A percentile compares a stretch with the other conserved stretches of the same genome.
Evolutionary conservation across 2,888 invertebrate genomes (phyloP).

Genomic region (Synergus laeviventris): DNA sequence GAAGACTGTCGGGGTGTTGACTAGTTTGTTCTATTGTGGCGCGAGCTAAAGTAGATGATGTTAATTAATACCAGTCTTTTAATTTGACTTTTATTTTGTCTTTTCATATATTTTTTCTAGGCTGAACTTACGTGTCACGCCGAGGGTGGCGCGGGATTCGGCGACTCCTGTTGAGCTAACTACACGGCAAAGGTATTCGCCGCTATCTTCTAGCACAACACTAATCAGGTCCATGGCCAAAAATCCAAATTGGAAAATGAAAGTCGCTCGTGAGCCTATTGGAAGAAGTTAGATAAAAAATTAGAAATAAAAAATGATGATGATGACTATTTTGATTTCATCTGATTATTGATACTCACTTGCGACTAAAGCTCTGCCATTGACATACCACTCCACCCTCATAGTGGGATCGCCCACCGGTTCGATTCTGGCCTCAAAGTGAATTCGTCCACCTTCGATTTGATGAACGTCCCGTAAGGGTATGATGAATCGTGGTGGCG

Average conservation of each 20-base stretch:
- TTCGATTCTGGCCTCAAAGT: constrained; percentile 98
- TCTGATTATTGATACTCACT: constrained; percentile 80
- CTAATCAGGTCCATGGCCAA: constrained; percentile 91
- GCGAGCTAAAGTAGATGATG: constrained; percentile 78
- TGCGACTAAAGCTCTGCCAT: constrained; percentile 93
- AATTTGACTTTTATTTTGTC: background rate
- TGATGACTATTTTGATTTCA: background rate
- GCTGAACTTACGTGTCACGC: constrained; percentile 80
- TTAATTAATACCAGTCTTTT: background rate
- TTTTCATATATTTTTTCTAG: background rate
- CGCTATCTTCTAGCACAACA: constrained; percentile 90
- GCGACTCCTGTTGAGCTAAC: constrained; percentile 91
- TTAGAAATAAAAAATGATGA: constrained; percentile 9
- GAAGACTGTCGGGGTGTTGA: constrained; percentile 94
- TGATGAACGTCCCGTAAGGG: constrained; percentile 89
- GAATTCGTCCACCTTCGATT: constrained; percentile 93
- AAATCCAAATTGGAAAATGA: constrained; percentile 97
- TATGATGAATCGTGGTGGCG: constrained; percentile 94
- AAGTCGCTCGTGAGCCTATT: constrained; percentile 94
- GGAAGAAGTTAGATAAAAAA: constrained; percentile 31
- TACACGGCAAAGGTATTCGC: constrained; percentile 93
- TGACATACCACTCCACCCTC: constrained; percentile 97
- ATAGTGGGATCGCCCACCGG: constrained; percentile 98
- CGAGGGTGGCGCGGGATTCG: constrained; percentile 89
- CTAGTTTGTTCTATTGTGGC: constrained; percentile 91